Evolutionary conservation across 2,888 invertebrate species (phyloP).

Genomic region (Torymus tubicola): DNA sequence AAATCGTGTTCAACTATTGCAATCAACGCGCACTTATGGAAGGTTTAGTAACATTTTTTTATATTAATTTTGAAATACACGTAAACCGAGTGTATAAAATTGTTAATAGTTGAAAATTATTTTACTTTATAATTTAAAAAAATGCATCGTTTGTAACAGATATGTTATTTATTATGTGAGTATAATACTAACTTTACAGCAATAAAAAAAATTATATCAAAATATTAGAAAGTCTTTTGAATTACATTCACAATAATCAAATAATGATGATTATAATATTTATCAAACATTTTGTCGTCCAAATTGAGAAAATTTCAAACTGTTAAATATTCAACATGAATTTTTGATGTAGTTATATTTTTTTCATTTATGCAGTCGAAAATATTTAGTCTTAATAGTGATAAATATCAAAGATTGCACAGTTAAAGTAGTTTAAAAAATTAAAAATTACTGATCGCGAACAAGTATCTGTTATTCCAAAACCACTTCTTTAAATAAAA

Average conservation of each 20-base stretch:
- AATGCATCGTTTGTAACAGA: slow-evolving; percentile 58
- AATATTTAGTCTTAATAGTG: no score
- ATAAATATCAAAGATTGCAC: no score
- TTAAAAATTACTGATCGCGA: no score
- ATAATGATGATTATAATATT: background rate
- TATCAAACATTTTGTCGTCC: no score
- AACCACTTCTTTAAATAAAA: no score
- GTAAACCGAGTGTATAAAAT: slow-evolving; percentile 56
- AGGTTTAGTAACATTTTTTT: slow-evolving; percentile 43
- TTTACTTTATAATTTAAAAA: slow-evolving; percentile 55
- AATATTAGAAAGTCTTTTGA: slow-evolving; percentile 36
- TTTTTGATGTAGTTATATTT: no score
- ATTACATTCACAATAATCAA: slow-evolving; percentile 4
- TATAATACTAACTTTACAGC: slow-evolving; percentile 59
- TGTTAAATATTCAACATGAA: no score
- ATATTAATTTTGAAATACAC: slow-evolving; percentile 53
- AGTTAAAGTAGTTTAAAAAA: no score
- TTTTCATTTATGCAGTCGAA: no score
- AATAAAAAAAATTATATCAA: slow-evolving; percentile 60
- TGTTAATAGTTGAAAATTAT: slow-evolving; percentile 58
- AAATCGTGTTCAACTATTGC: slow-evolving; percentile 40
- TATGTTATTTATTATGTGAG: slow-evolving; percentile 60
- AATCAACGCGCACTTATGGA: slow-evolving; percentile 43
- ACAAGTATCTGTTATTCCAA: no score
- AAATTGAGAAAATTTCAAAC: no score